phyloP scores from a whole-genome alignment of 2,113 vertebrate genomes.

The Arothron firmamentum region DNA sequence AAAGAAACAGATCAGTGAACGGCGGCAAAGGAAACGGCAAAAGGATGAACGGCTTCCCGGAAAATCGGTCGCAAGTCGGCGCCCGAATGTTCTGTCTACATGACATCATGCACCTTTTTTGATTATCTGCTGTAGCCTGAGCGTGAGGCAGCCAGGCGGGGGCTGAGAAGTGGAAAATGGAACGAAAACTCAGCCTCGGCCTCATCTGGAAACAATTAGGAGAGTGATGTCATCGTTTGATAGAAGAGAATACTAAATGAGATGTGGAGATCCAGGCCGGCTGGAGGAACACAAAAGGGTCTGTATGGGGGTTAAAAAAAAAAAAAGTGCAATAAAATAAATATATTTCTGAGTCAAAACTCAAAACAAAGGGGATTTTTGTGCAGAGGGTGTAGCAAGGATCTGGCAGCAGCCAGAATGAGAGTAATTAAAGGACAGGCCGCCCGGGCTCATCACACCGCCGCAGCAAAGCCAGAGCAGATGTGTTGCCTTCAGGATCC shows the following conservation, averaged over 20 bases:
- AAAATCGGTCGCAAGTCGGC: slow-evolving; percentile 49
- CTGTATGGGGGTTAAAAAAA: slow-evolving; percentile 16
- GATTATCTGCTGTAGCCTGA: slow-evolving; percentile 60
- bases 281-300: slow-evolving; percentile 53
- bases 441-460: slow-evolving; percentile 53
- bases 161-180: slow-evolving; percentile 60
- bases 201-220: slow-evolving; percentile 74
- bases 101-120: slow-evolving; percentile 66
- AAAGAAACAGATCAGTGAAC: slow-evolving; percentile 19
- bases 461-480: slow-evolving; percentile 57
- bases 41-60: slow-evolving; percentile 49
- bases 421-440: slow-evolving; percentile 67
- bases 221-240: slow-evolving; percentile 72
- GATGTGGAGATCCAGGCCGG: slow-evolving; percentile 45
- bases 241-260: slow-evolving; percentile 61
- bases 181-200: slow-evolving; percentile 44
- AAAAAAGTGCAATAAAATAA: slow-evolving; percentile 2
- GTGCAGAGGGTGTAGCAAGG: slow-evolving; percentile 13
- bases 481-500: slow-evolving; percentile 65
- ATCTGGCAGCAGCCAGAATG: slow-evolving; percentile 48
- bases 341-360: slow-evolving; percentile 29
- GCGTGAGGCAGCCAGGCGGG: slow-evolving; percentile 28
- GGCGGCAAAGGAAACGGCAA: slow-evolving; percentile 27
- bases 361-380: slow-evolving; percentile 47
- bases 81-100: slow-evolving; percentile 21